Conservation (phyloP, 2,113 vertebrate species). For the Sciurus niger region DNA sequence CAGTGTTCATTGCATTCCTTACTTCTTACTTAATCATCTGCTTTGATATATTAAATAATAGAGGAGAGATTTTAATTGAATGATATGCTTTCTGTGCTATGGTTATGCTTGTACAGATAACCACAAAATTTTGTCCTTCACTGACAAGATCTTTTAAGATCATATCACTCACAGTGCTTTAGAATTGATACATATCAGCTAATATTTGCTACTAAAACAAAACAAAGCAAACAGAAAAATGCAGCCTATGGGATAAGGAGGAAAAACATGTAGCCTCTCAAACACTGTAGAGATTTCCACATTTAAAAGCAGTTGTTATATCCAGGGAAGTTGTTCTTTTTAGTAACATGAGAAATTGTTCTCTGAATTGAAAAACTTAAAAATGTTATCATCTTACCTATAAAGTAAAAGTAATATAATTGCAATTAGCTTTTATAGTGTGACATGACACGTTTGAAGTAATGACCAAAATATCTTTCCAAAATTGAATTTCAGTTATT, state of each 20-base stretch:
- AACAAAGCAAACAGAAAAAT: conserved; percentile 32
- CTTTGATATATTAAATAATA: conserved; percentile 30
- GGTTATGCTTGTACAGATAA: conserved; percentile 33
- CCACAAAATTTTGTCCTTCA: conserved; percentile 48
- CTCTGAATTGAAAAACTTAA: conserved; percentile 30
- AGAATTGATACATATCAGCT: conserved; percentile 34
- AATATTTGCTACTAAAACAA: conserved; percentile 59
- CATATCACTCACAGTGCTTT: conserved; percentile 34
- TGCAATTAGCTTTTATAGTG: background rate
- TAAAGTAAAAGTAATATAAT: conserved; percentile 58
- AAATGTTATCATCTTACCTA: conserved; percentile 12
- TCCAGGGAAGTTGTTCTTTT: conserved; percentile 38
- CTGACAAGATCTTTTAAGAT: conserved; percentile 37
- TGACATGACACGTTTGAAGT: background rate
- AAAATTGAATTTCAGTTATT: conserved; percentile 57
- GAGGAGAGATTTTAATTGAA: conserved; percentile 20
- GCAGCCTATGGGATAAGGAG: background rate
- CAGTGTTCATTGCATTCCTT: conserved; percentile 41
- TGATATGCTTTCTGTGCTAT: conserved; percentile 34
- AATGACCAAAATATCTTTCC: conserved; percentile 23
- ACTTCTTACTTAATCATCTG: conserved; percentile 21
- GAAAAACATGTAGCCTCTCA: background rate
- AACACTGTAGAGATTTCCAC: background rate
- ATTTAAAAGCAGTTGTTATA: conserved; percentile 43
- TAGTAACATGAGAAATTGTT: background rate